Base-by-base conservation (phyloP, 2,797 vertebrate species). In the Columba guinea region DNA sequence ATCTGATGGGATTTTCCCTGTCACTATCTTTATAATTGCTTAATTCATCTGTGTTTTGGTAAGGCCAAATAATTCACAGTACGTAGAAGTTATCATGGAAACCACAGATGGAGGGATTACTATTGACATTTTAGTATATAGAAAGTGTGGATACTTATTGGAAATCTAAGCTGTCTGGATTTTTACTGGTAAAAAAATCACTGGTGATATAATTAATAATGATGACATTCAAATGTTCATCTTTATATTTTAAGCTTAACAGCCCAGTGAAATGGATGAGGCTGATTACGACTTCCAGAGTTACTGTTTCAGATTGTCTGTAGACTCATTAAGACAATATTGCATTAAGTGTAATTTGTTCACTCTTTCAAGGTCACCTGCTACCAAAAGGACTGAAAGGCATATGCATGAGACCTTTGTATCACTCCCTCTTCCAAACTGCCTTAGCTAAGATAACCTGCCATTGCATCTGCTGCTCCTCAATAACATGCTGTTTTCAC, bases 201-300 rank as follows among this genome's bases (percentile, higher is more conserved):
- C 35, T 30, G 17, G 15, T 51, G 9, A 55, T 67, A 56, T 22
- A 76, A 46, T 73, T 89, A 74, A 53, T 65, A 87, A 64, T 16
- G 14, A 69, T 51, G 34, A 48, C 18, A 77, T 93, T 89, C 64
- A 89, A 74, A 53, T 32, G 5, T 69, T 88, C 52, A 37, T 63
- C 56, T 91, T 94, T 68, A 82, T 60, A 34, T 60, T 27, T 89
- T 39, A 82, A 41, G 52, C 20, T 84, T 90, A 93, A 95, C 74
- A 70, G 24, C 49, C 49, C 56, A 58, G 20, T 28, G 74, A 87
- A 87, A 89, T 7, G 56, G 58, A 74, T 84, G 28, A 35, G 64
- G 19, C 10, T 81, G 63, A 55, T 78, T 67, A 49, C 34, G 35
- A 69, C 30, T 70, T 55, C 51, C 35, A 70, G 52, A 59, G 26